Evolutionary conservation across 2,797 vertebrate species (phyloP), one percentile per base, ranked within the genome.

Genomic region (Protosalanx chinensis): DNA sequence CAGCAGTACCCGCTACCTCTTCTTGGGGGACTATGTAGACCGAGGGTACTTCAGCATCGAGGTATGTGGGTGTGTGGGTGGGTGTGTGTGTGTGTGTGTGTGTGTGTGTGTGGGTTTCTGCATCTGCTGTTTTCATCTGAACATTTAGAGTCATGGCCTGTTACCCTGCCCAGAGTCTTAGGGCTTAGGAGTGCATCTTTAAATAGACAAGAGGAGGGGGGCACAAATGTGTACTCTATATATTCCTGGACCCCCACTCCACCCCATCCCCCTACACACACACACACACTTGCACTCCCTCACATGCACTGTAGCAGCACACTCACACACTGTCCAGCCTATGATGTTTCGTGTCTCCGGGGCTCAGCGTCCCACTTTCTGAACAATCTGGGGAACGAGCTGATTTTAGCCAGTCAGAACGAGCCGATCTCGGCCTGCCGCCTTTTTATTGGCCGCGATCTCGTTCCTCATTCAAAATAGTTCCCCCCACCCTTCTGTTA

Each of bases 41-140:
- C 93, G 97, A 92, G 97, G 97, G 56, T 98, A 99, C 93, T 99
- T 98, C 94, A 98, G 97, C 91, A 98, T 99, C 86, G 97, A 99
- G 96, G 97, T 98, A 85, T 88, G 85, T 70, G 18, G 10, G 58
- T 7, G 18, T 16, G 10, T 32, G 67, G 15, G 16, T 16, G 33
- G 33, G 61, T 64, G 32, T 53, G 23, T 63, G 53, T 51, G 60
- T 51, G 53, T 49, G 64, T 72, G 64, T 46, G 51, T 65, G 71
- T 61, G 67, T 67, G 57, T 58, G 70, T 58, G 68, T 78, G 68
- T 72, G 67, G 64, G 68, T 60, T 49, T 29, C 29, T 23, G 20
- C 30, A 12, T 64, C 23, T 73, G 62, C 57, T 6, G 6, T 46
- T 74, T 74, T 72, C 15, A 60, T 30, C 35, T 82, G 79, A 84